Percentiles rank a stretch among this genome's conserved stretches.
These are phyloP conservation scores for Perca fluviatilis DNA, from an alignment of 2,113 vertebrate genomes.

Conservation along the genomic window DNA sequence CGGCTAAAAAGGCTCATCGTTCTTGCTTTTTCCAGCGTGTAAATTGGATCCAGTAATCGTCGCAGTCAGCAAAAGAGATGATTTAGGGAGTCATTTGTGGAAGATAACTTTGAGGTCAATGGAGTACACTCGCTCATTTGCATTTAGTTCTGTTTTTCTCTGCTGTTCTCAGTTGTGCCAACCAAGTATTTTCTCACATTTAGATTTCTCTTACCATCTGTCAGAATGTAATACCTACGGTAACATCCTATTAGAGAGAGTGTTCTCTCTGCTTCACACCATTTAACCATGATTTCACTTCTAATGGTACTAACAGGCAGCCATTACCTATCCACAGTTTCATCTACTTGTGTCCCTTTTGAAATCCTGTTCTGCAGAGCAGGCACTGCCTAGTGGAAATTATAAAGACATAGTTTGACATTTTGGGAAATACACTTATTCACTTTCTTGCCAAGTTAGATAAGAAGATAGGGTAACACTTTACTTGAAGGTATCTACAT, in stretches of 20 bases:
- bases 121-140: slow-evolving; percentile 54
- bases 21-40: slow-evolving; percentile 46
- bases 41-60: slow-evolving; percentile 74
- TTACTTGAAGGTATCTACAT: no score
- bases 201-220: slow-evolving; percentile 57
- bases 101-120: slow-evolving; percentile 71
- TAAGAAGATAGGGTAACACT: background rate
- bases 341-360: background rate
- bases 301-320: slow-evolving; percentile 14
- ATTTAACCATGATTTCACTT: slow-evolving; percentile 36
- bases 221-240: slow-evolving; percentile 40
- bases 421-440: background rate
- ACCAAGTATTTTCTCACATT: slow-evolving; percentile 47
- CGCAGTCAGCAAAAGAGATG: slow-evolving; percentile 67
- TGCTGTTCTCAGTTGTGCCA: slow-evolving; percentile 29
- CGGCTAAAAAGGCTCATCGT: slow-evolving; percentile 47
- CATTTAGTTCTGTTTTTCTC: slow-evolving; percentile 48
- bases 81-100: slow-evolving; percentile 69
- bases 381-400: background rate
- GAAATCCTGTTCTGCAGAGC: slow-evolving; percentile 8
- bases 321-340: background rate
- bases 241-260: slow-evolving; percentile 20
- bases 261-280: slow-evolving; percentile 16
- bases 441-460: background rate
- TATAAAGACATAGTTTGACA: background rate